Base-by-base conservation (phyloP, 1,140 invertebrate genomes). In the Palaemon carinicauda region DNA sequence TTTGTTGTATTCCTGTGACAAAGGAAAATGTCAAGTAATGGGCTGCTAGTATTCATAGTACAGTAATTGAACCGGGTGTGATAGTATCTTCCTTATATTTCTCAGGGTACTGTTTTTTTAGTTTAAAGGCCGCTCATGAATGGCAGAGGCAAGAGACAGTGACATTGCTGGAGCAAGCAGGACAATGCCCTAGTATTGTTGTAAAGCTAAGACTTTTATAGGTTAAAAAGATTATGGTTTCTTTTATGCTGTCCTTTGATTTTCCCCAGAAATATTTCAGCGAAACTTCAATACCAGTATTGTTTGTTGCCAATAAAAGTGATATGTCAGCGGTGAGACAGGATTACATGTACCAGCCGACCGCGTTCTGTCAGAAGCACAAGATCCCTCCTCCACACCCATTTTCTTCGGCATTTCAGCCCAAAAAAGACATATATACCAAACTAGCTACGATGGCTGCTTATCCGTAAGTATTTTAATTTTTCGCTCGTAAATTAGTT, bases 371-470 rank as follows among this genome's bases (percentile, higher is more conserved):
- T 92, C 94, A 94, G 87, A 97, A 97, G 91, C 97, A 99, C 91
- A 97, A 98, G 93, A 92, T 99, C 19, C 95, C 98, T 87, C 96
- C 97, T 29, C 97, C 98, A 15, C 97, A 98, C 90, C 92, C 94
- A 5, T 98, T 98, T 91, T 95, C 95, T 19, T 92, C 92, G 87
- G 90, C 91, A 21, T 91, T 95, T 82, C 95, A 95, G 90, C 91
- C 94, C 31, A 95, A 96, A 89, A 95, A 95, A 90, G 97, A 99
- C 90, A 94, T 99, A 24, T 99, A 97, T 92, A 94, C 98, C 31
- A 99, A 99, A 92, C 92, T 99, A 51, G 97, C 97, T 4, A 99
- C 98, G 31, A 99, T 99, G 98, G 98, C 98, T 89, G 97, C 97
- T 52, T 99, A 99, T 93, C 98, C 98, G 97, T 99, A 95, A 97